phyloP scores from a whole-genome alignment of 1,140 invertebrate species.

The Dreissena rostriformis region DNA sequence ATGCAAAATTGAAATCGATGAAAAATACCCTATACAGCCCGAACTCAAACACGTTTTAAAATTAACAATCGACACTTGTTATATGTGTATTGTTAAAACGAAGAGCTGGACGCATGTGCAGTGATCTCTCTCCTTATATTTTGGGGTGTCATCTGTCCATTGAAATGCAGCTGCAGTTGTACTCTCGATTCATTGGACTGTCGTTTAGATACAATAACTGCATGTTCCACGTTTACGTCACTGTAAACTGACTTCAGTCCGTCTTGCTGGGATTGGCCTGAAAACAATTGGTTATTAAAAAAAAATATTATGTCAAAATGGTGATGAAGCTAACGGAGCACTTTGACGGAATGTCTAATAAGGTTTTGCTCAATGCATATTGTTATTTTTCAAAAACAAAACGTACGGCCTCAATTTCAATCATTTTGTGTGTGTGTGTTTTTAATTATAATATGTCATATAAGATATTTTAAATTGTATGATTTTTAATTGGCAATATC shows the following conservation, averaged over 20 bases:
- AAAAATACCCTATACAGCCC: too few relatives aligned
- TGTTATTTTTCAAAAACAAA: too few relatives aligned
- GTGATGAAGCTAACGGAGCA: not conserved
- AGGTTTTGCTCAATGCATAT: not conserved
- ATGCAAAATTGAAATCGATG: too few relatives aligned
- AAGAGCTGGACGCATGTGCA: too few relatives aligned
- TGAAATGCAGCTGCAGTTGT: conserved; percentile 18
- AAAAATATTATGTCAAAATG: not conserved
- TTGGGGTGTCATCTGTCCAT: not conserved
- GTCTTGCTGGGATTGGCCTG: conserved; percentile 17
- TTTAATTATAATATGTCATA: too few relatives aligned
- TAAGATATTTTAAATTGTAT: too few relatives aligned
- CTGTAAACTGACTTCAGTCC: conserved; percentile 41
- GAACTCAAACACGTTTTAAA: too few relatives aligned
- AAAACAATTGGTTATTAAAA: not conserved
- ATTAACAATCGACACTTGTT: too few relatives aligned
- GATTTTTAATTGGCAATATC: not conserved
- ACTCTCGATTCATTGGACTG: not conserved
- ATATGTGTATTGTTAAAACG: too few relatives aligned
- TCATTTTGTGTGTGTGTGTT: too few relatives aligned
- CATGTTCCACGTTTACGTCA: conserved; percentile 40
- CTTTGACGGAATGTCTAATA: not conserved
- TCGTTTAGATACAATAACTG: conserved; percentile 25
- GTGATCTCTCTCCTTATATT: too few relatives aligned
- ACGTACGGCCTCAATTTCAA: too few relatives aligned